Conservation (phyloP, 2,113 vertebrate genomes). For the Sturnus vulgaris region DNA sequence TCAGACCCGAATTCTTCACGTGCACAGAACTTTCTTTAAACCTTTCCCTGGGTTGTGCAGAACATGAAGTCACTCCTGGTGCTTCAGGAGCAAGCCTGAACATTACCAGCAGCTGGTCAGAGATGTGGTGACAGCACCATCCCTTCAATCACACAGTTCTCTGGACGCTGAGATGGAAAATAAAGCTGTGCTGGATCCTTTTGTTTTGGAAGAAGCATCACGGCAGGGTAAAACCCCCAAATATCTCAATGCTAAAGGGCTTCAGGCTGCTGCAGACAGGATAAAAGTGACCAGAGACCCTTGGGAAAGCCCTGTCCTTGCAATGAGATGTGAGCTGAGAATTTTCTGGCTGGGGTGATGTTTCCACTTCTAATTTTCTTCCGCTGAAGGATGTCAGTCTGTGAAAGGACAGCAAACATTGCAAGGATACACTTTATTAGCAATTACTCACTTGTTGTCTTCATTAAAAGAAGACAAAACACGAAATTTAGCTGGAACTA, state of each 20-base stretch:
- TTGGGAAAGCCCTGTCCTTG: background rate
- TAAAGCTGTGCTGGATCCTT: background rate
- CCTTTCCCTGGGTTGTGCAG: background rate
- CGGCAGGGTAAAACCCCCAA: rapidly evolving
- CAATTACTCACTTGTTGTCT: background rate
- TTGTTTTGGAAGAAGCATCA: background rate
- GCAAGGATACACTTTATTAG: background rate
- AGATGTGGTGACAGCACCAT: background rate
- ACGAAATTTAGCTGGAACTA: background rate
- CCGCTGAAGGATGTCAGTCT: rapidly evolving
- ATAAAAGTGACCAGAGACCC: background rate
- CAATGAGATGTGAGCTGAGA: background rate
- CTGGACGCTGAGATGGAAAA: background rate
- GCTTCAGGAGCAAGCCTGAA: background rate
- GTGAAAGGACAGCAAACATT: background rate
- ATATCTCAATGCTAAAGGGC: background rate
- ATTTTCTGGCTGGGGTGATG: background rate
- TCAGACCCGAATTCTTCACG: background rate
- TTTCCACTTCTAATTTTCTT: background rate
- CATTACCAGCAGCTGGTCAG: background rate
- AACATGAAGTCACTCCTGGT: background rate
- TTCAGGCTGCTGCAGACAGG: background rate
- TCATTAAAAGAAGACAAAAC: background rate
- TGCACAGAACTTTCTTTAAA: background rate
- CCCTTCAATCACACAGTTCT: background rate